Base-by-base conservation (phyloP, 2,888 invertebrate species). In the Vannuccia rotundouncinata region DNA sequence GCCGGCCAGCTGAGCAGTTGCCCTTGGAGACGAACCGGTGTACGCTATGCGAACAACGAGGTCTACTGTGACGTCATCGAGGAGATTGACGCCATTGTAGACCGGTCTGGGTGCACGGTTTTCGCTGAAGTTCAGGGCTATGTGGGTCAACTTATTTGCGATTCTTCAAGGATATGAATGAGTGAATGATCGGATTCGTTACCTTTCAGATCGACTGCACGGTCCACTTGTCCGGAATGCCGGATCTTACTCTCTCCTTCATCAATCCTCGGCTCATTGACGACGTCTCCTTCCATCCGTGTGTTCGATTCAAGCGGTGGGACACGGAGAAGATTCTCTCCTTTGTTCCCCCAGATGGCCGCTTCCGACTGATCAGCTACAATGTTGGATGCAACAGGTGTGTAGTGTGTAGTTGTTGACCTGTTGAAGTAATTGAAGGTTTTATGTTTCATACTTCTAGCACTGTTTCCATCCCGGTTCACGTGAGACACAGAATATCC, bases 51-150 rank as follows among this genome's bases (percentile, higher is more conserved):
- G 0, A 99, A 97, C 87, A 99, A 99, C 88, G 99, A 99, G 89
- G 97, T 98, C 1, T 99, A 99, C 89, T 99, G 99, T 87, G 99
- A 99, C 90, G 95, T 97, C 0, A 93, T 98, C 75, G 99, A 99
- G 89, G 98, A 98, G 90, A 95, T 99, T 0, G 99, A 99, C 89
- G 98, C 97, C 17, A 99, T 99, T 84, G 95, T 99, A 85, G 99
- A 99, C 89, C 95, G 94, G 89, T 93, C 94, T 83, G 99, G 99
- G 10, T 92, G 94, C 2, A 96, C 96, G 0, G 95, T 99, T 0
- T 96, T 94, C 88, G 95, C 97, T 22, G 98, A 99, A 90, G 98
- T 99, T 86, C 97, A 97, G 89, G 99, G 99, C 88, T 96, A 95
- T 60, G 78, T 78, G 25, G 59, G 78, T 78, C 22, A 2, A 13